Percentiles rank a stretch among this genome's conserved stretches.
These are phyloP conservation scores for Nudaria mundana DNA, from an alignment of 2,888 invertebrate species.

Conservation along the genomic window DNA sequence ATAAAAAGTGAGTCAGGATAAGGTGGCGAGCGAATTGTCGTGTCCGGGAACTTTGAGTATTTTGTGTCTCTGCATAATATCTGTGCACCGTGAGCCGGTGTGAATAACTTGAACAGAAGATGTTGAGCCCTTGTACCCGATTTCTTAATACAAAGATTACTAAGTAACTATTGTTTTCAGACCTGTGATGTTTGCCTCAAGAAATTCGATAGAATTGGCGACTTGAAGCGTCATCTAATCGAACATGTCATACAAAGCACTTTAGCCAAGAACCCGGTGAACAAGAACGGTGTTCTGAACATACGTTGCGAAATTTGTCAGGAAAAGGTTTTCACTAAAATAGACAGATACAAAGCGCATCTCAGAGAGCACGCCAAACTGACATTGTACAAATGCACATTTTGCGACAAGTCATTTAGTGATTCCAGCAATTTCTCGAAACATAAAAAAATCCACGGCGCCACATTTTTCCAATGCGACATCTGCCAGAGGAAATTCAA, in stretches of 20 bases:
- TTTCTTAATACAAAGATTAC: too few species aligned
- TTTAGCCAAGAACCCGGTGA: conserved; percentile 60
- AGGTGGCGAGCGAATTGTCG: too few species aligned
- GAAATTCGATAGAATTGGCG: conserved; percentile 65
- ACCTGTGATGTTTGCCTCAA: conserved; percentile 65
- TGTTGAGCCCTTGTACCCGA: too few species aligned
- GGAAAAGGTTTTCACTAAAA: conserved; percentile 50
- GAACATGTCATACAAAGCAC: conserved; percentile 70
- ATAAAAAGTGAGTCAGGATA: too few species aligned
- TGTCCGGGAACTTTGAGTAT: too few species aligned
- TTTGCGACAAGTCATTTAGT: conserved; percentile 73
- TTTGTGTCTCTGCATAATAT: too few species aligned
- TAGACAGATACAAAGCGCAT: conserved; percentile 72
- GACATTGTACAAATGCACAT: conserved; percentile 69
- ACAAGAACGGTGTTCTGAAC: conserved; percentile 51
- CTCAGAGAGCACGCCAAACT: conserved; percentile 72
- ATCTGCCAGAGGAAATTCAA: conserved; percentile 72
- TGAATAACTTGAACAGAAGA: too few species aligned
- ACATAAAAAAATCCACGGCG: conserved; percentile 74
- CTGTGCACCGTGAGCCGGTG: too few species aligned
- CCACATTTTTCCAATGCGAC: conserved; percentile 64
- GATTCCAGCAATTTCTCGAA: conserved; percentile 78
- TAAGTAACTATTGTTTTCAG: conserved; percentile 40
- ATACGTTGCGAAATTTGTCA: conserved; percentile 67
- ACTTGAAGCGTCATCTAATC: conserved; percentile 72